Base-by-base conservation (phyloP, 2,113 vertebrate genomes). In the Perca schrenkii region DNA sequence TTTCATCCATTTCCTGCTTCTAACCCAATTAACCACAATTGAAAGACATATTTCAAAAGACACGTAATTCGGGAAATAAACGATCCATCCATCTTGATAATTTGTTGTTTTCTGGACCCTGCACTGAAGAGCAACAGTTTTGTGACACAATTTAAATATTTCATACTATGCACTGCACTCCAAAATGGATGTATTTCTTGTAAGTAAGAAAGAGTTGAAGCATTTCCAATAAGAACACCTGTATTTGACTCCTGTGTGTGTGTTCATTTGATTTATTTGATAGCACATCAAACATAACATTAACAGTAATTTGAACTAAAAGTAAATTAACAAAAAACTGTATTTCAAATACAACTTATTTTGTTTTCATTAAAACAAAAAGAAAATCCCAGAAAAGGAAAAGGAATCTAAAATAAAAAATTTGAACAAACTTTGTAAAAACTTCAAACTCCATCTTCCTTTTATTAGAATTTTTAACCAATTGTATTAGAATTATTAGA, bases 121-220 rank as follows among this genome's bases (percentile, higher is more conserved):
- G 58, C 15, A 56, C 34, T 57, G 50, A 22, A 72, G 22, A 69
- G 57, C 31, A 43, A n/a, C 28, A 66, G 15, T 58, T 49, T 6
- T 25, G 52, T 57, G 57, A 73, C 60, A 65, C 36, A 11, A 31
- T 64, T 34, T 73, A 0, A 58, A 73, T 57, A 57, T 72, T 80
- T 71, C 17, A 71, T 57, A 22, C 22, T 19, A 1, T 0, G 7
- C 22, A 17, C 50, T 56, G 34, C 46, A 50, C 21, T 68, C 19
- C 28, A 36, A 22, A 10, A 28, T 47, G 16, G 14, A 34, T 12
- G 17, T 2, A 15, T 58, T 36, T 36, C 12, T 50, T 36, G 64
- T 2, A 28, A 31, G 12, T 57, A 47, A 46, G 34, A 22, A 47
- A 10, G 11, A 67, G 4, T 8, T 52, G 4, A 13, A 46, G 8